Evolutionary conservation across 2,888 invertebrate species (phyloP).

Genomic region (Ferdinandea cuprea): DNA sequence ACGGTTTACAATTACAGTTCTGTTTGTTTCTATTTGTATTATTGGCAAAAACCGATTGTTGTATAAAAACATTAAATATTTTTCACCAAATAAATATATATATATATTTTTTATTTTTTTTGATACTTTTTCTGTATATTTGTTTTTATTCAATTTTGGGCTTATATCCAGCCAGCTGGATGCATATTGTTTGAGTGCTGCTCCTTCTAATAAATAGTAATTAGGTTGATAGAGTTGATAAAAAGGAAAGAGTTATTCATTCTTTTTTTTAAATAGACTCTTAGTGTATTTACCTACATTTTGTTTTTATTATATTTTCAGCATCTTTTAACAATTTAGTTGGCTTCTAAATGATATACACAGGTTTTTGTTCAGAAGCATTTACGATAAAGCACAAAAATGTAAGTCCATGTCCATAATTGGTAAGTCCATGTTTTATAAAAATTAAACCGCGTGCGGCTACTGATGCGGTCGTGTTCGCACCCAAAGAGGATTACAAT

Average conservation of each 20-base stretch:
- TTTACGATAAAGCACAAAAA: no score
- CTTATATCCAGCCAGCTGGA: constrained; percentile 72
- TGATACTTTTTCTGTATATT: constrained; percentile 26
- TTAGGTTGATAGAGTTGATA: neutral
- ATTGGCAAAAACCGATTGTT: constrained; percentile 32
- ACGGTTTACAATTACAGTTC: constrained; percentile 52
- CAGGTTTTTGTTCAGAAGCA: no score
- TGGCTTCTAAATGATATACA: neutral
- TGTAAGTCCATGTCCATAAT: no score
- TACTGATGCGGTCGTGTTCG: neutral
- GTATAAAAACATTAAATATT: constrained; percentile 7
- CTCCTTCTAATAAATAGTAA: neutral
- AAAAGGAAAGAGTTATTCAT: neutral
- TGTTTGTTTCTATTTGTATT: constrained; percentile 32
- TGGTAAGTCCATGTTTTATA: no score
- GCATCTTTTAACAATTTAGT: constrained; percentile 45
- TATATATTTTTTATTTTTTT: neutral
- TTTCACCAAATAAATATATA: constrained; percentile 50
- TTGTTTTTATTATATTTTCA: constrained; percentile 27
- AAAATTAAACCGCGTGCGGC: no score
- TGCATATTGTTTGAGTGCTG: constrained; percentile 19
- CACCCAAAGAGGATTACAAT: neutral
- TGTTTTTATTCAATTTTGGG: constrained; percentile 8
- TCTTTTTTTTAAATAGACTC: neutral
- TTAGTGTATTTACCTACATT: neutral